Evolutionary conservation across 2,888 invertebrate genomes (phyloP), one percentile per base, ranked within the genome.

Genomic region (Anorthoa munda): DNA sequence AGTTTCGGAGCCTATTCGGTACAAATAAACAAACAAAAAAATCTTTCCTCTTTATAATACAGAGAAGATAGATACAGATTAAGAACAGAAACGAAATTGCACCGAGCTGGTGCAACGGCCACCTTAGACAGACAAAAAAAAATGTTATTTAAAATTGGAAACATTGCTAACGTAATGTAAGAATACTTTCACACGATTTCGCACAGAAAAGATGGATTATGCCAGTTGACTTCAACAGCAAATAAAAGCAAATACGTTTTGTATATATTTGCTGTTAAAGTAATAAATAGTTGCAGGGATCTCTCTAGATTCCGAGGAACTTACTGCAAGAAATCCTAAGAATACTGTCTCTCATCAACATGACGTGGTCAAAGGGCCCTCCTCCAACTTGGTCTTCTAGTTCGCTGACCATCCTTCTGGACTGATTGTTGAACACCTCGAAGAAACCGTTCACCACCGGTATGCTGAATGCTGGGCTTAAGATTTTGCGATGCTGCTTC

Each of bases 401-500:
- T 53, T 71, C 53, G 2, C 23, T 60, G 59, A 70, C 59, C 59
- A 72, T 45, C 26, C 50, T 26, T 15, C 72, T 56, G 45, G 73
- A 56, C 15, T 73, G 63, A 12, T 23, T 48, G 59, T 75, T 75
- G 48, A 75, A 75, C n/a, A 75, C 64, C 12, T 53, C 59, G 4
- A 75, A 53, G 39, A 75, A 73, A 0, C 73, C 73, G 17, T 75
- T 64, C n/a, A 75, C 31, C 13, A 65, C 48, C 2, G 74, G 65
- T 53, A 73, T 53, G 21, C 73, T 75, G 18, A 75, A 75, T 13
- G 65, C 74, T 39, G 74, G 74, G 4, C 50, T 53, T 9, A 73
- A 46, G 13, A 75, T 39, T 31, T 75, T 75, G 13, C 74, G 74
- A n/a, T 73, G 74, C 15, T 64, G 59, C 53, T 75, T 73, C 74